Percentiles rank a stretch among this genome's conserved stretches.
Conservation (phyloP, 1,140 invertebrate genomes). For the Pomphorhynchus laevis region DNA sequence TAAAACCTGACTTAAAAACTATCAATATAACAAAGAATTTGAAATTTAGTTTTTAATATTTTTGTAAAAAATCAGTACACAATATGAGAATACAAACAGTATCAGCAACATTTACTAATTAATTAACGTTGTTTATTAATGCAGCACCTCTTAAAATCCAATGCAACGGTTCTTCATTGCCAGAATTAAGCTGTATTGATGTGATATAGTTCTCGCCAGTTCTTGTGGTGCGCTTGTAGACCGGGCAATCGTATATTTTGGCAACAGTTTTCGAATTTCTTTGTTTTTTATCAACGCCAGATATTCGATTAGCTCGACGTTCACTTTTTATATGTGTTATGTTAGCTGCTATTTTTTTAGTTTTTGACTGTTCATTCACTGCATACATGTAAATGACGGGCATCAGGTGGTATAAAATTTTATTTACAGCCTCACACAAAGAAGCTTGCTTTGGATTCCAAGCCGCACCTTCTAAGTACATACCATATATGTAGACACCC, state of each 20-base stretch:
- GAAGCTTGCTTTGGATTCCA: constrained; percentile 27
- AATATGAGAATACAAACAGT: no score
- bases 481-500: constrained; percentile 52
- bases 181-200: constrained; percentile 1
- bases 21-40: no score
- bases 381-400: constrained; percentile 29
- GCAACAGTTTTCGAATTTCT: not conserved
- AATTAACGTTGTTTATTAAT: not conserved
- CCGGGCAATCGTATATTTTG: not conserved
- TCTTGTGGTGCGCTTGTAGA: not conserved
- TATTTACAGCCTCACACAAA: constrained; percentile 10
- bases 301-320: constrained; percentile 13
- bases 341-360: not conserved
- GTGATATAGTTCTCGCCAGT: not conserved
- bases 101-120: no score
- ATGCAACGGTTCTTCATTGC: constrained; percentile 38
- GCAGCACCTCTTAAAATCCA: constrained; percentile 72
- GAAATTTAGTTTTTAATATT: no score
- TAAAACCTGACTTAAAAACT: no score
- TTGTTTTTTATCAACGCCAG: not conserved
- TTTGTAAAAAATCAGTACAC: no score
- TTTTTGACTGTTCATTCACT: constrained; percentile 26
- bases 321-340: not conserved
- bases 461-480: constrained; percentile 66
- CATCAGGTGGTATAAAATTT: constrained; percentile 15